A percentile compares a stretch with the other conserved stretches of the same genome.
These are phyloP conservation scores for Oophaga pumilio DNA, from an alignment of 2,113 vertebrate species.

Conservation along the genomic window DNA sequence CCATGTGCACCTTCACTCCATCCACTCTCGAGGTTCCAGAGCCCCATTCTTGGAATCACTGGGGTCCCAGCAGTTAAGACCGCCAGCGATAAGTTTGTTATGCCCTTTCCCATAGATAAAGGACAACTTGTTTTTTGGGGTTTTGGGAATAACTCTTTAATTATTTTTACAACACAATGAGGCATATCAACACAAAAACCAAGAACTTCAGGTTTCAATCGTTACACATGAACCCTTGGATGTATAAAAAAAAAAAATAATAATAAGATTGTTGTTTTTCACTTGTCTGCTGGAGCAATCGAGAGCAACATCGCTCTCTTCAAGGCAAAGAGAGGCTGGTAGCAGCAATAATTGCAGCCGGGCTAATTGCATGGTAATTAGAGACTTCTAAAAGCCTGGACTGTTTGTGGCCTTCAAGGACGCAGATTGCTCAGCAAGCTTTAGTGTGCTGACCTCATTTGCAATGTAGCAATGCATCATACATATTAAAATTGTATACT, in stretches of 20 bases:
- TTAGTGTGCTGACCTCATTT: conserved; percentile 57
- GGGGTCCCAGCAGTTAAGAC: no score
- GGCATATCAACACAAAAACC: background rate
- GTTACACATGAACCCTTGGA: background rate
- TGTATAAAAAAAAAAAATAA: background rate
- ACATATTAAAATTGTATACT: conserved; percentile 56
- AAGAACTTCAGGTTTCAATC: background rate
- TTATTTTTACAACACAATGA: background rate
- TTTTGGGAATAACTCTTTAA: background rate
- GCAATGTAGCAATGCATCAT: conserved; percentile 49
- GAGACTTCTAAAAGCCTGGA: conserved; percentile 43
- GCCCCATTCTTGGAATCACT: no score
- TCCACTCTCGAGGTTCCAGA: no score
- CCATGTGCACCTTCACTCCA: no score
- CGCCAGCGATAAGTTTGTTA: no score
- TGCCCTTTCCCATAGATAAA: no score
- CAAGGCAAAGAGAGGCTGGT: conserved; percentile 17
- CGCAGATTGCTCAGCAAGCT: conserved; percentile 33
- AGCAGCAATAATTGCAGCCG: conserved; percentile 22
- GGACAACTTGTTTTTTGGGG: no score
- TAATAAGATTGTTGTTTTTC: background rate
- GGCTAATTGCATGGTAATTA: conserved; percentile 49
- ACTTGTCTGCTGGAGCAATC: background rate
- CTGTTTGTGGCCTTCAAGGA: conserved; percentile 51
- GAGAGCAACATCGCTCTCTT: background rate